Conservation (phyloP, 2,797 vertebrate species). For the Valencia hispanica region DNA sequence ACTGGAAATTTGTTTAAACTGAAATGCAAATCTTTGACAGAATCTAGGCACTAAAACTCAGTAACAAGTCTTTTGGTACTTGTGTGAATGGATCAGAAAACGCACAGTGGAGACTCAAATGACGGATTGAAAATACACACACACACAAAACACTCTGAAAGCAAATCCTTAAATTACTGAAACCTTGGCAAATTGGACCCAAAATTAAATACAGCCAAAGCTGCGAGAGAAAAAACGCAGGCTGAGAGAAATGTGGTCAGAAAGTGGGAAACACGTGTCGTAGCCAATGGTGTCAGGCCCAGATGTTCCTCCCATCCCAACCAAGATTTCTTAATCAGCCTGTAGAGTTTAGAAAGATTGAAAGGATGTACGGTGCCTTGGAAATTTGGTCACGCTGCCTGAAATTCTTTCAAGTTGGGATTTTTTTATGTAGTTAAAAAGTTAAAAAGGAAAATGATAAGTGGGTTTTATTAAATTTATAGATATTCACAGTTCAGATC, state of each 20-base stretch:
- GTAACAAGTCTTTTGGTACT: not conserved
- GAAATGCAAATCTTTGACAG: not conserved
- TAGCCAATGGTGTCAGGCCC: conserved; percentile 33
- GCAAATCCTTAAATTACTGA: not conserved
- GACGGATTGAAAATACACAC: not conserved
- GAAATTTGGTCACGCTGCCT: not conserved
- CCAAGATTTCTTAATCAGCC: conserved; percentile 34
- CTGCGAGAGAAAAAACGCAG: not conserved
- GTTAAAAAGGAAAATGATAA: too few relatives aligned
- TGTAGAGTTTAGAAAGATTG: not conserved
- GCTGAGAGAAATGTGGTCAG: not conserved
- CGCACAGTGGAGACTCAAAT: not conserved
- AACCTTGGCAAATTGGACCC: not conserved
- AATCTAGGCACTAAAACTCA: too few relatives aligned
- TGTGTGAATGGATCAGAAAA: not conserved
- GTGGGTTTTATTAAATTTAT: too few relatives aligned
- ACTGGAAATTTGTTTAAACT: not conserved
- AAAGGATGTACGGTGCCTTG: not conserved
- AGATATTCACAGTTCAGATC: too few relatives aligned
- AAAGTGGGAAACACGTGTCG: conserved; percentile 35
- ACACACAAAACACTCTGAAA: not conserved
- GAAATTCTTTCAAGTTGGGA: too few relatives aligned
- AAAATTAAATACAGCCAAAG: not conserved
- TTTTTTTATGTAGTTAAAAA: too few relatives aligned
- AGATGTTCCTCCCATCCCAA: conserved; percentile 48